These are phyloP conservation scores for Otis tarda DNA, from an alignment of 2,113 vertebrate species.

Conservation along the genomic window DNA sequence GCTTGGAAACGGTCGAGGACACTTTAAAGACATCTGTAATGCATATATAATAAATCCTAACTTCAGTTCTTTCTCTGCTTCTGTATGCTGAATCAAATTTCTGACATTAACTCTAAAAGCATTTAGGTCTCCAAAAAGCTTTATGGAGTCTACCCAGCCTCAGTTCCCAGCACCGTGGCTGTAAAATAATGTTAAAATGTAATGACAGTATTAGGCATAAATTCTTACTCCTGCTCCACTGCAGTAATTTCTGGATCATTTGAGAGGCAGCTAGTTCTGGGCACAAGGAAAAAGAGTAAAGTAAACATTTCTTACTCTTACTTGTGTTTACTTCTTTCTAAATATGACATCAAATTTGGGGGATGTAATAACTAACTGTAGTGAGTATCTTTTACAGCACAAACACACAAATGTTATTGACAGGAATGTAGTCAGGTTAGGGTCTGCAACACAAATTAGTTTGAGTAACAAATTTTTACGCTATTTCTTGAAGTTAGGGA, in stretches of 20 bases:
- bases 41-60: background rate
- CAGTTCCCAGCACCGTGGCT: background rate
- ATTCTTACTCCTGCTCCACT: constrained; percentile 81
- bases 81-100: background rate
- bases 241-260: constrained; percentile 81
- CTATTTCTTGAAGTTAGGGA: background rate
- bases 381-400: background rate
- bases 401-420: background rate
- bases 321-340: background rate
- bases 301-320: constrained; percentile 51
- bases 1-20: background rate
- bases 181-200: constrained; percentile 20
- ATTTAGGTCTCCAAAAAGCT: constrained; percentile 15
- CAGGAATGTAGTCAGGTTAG: background rate
- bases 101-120: background rate
- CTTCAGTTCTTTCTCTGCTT: background rate
- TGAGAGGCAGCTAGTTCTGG: constrained; percentile 83
- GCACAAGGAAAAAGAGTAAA: constrained; percentile 54
- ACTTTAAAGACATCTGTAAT: background rate
- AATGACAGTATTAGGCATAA: constrained; percentile 29
- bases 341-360: background rate
- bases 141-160: constrained; percentile 65
- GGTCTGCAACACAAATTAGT: background rate
- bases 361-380: constrained; percentile 14
- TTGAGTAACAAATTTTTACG: background rate